Evolutionary conservation across 2,888 invertebrate species (phyloP).

Genomic region (Exephanes ischioxanthus): DNA sequence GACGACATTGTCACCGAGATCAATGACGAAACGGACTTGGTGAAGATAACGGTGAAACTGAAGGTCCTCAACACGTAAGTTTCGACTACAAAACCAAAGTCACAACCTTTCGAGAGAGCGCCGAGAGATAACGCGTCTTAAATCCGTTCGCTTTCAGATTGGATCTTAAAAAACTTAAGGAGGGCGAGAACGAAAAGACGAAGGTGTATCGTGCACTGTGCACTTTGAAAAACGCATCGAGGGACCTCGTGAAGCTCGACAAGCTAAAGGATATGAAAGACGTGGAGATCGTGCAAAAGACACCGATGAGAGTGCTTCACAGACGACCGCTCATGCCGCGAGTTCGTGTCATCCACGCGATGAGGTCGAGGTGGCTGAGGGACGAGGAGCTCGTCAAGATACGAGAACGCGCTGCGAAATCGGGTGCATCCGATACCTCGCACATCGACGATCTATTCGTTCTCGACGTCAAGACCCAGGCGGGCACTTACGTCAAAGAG

Average conservation of each 20-base stretch:
- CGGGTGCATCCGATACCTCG: slow-evolving; percentile 39
- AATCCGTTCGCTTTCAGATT: slow-evolving; percentile 85
- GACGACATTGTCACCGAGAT: slow-evolving; percentile 87
- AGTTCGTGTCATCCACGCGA: slow-evolving; percentile 88
- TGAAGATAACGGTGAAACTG: slow-evolving; percentile 88
- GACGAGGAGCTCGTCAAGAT: slow-evolving; percentile 72
- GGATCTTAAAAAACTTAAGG: slow-evolving; percentile 90
- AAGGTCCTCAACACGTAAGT: slow-evolving; percentile 88
- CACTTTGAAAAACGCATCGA: slow-evolving; percentile 85
- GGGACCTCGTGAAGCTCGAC: slow-evolving; percentile 84
- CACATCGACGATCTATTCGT: slow-evolving; percentile 86
- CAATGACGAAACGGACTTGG: slow-evolving; percentile 86
- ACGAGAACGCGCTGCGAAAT: slow-evolving; percentile 52
- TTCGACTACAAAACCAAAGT: slow-evolving; percentile 4
- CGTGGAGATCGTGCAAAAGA: slow-evolving; percentile 91
- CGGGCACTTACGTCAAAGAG: slow-evolving; percentile 99
- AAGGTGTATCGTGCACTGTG: slow-evolving; percentile 96
- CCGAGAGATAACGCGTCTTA: neutral
- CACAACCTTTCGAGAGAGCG: slow-evolving; percentile 9
- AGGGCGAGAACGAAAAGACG: slow-evolving; percentile 94
- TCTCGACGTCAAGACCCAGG: slow-evolving; percentile 92
- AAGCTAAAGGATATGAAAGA: slow-evolving; percentile 86
- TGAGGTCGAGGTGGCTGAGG: slow-evolving; percentile 86
- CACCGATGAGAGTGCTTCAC: slow-evolving; percentile 96
- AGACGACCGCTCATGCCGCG: slow-evolving; percentile 91